Percentiles rank a stretch among this genome's conserved stretches.
phyloP scores from a whole-genome alignment of 2,888 invertebrate species.

The Frankliniella fusca region DNA sequence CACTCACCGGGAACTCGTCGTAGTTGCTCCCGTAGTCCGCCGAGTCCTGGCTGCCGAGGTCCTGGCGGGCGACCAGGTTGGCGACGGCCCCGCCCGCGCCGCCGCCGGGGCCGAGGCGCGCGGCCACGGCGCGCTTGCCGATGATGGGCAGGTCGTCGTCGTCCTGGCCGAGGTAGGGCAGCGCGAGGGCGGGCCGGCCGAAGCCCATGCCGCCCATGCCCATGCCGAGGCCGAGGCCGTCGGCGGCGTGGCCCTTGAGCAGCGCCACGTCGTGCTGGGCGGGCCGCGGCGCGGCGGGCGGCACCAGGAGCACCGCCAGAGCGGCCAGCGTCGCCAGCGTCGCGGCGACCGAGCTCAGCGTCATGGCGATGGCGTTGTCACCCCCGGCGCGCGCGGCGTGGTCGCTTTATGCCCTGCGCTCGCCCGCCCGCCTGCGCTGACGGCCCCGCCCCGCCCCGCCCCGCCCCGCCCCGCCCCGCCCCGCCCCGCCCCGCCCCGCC shows the following conservation, averaged over 20 bases:
- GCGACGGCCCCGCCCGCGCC: background rate
- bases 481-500: background rate
- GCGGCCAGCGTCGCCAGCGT: background rate
- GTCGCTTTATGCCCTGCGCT: conserved; percentile 12
- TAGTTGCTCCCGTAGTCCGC: background rate
- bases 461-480: no score
- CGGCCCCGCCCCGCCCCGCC: background rate
- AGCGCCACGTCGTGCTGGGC: background rate
- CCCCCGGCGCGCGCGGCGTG: background rate
- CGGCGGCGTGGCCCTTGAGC: conserved; percentile 8
- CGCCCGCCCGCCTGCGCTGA: background rate
- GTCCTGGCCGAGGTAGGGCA: conserved; percentile 15
- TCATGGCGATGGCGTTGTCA: conserved; percentile 2
- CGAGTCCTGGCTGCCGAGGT: conserved; percentile 8
- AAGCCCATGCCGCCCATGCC: background rate
- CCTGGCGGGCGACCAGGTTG: conserved; percentile 5
- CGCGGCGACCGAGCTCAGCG: background rate
- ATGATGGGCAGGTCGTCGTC: conserved; percentile 13
- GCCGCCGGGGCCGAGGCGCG: background rate
- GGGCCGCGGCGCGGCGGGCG: background rate
- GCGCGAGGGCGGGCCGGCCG: background rate
- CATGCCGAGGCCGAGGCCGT: background rate
- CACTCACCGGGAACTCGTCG: conserved; percentile 20
- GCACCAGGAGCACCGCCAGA: background rate
- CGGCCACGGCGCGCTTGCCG: background rate